These are phyloP conservation scores for Leguminivora glycinivorella DNA, from an alignment of 1,140 invertebrate species.

Conservation along the genomic window DNA sequence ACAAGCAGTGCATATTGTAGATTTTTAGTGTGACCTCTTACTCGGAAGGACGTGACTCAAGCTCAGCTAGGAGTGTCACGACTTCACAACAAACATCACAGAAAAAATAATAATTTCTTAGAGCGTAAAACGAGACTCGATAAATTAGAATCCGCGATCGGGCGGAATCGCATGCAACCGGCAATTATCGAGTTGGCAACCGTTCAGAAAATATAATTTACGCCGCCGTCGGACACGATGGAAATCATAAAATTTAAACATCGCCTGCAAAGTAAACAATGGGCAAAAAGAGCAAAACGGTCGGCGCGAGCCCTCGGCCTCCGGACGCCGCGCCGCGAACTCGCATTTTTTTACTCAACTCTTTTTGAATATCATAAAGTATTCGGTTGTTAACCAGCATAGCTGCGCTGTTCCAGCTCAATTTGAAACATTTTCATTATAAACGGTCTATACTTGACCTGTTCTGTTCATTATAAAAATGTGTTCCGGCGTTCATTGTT, in stretches of 20 bases:
- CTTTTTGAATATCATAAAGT: slow-evolving; percentile 43
- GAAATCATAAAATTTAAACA: slow-evolving; percentile 73
- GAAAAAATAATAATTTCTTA: slow-evolving; percentile 35
- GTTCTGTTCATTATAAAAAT: slow-evolving; percentile 27
- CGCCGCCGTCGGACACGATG: slow-evolving; percentile 57
- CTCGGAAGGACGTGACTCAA: slow-evolving; percentile 8
- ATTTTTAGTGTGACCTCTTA: slow-evolving; percentile 33
- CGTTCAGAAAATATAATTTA: slow-evolving; percentile 67
- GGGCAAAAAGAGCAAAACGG: slow-evolving; percentile 64
- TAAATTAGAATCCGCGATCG: slow-evolving; percentile 61
- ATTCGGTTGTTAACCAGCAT: slow-evolving; percentile 30
- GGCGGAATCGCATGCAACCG: slow-evolving; percentile 53
- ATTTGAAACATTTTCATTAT: slow-evolving; percentile 28
- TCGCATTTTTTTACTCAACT: slow-evolving; percentile 44
- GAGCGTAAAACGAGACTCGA: slow-evolving; percentile 47
- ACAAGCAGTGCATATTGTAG: slow-evolving; percentile 44
- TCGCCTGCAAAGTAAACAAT: slow-evolving; percentile 75
- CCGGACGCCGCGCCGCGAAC: slow-evolving; percentile 49
- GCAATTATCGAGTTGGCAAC: slow-evolving; percentile 72
- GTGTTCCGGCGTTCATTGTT: slow-evolving; percentile 2
- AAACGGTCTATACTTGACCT: slow-evolving; percentile 21
- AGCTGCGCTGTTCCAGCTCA: slow-evolving; percentile 13
- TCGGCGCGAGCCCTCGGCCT: slow-evolving; percentile 44
- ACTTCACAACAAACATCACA: slow-evolving; percentile 36
- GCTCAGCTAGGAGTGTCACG: slow-evolving; percentile 12